phyloP scores from a whole-genome alignment of 2,888 invertebrate genomes.

The Apotomis turbidana region DNA sequence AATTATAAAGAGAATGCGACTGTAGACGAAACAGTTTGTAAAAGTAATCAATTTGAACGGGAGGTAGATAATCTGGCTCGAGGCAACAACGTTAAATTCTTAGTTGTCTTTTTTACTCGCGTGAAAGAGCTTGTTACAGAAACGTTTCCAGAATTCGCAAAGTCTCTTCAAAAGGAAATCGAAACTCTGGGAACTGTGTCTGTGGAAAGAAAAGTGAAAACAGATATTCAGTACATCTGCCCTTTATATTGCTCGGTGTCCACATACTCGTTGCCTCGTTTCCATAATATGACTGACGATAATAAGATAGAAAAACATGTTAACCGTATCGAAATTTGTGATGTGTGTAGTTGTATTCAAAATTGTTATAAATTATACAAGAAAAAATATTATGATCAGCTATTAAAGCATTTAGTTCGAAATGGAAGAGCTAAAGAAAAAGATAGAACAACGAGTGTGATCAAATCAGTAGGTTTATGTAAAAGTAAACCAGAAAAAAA shows the following conservation, averaged over 20 bases:
- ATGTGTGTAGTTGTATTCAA: conserved; percentile 20
- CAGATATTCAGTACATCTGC: conserved; percentile 21
- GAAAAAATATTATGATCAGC: conserved; percentile 12
- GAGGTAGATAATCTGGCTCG: background rate
- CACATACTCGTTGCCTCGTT: conserved; percentile 17
- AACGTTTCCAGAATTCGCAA: conserved; percentile 18
- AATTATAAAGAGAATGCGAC: background rate
- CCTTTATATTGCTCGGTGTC: conserved; percentile 29
- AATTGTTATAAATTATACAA: conserved; percentile 19
- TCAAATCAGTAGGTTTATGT: background rate
- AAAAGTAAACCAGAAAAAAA: background rate
- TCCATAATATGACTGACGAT: conserved; percentile 1
- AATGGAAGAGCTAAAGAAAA: background rate
- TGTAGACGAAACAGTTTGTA: background rate
- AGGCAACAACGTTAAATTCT: background rate
- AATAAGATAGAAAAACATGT: conserved; percentile 18
- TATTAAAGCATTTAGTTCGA: background rate
- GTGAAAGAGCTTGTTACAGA: conserved; percentile 17
- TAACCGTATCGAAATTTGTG: conserved; percentile 11
- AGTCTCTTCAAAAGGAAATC: conserved; percentile 19
- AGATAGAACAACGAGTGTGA: background rate
- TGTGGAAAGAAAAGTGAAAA: conserved; percentile 5
- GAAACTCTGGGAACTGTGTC: conserved; percentile 1
- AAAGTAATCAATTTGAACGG: background rate
- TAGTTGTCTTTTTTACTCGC: conserved; percentile 19